Evolutionary conservation across 2,888 invertebrate species (phyloP).

Genomic region (Campoplex capitator): DNA sequence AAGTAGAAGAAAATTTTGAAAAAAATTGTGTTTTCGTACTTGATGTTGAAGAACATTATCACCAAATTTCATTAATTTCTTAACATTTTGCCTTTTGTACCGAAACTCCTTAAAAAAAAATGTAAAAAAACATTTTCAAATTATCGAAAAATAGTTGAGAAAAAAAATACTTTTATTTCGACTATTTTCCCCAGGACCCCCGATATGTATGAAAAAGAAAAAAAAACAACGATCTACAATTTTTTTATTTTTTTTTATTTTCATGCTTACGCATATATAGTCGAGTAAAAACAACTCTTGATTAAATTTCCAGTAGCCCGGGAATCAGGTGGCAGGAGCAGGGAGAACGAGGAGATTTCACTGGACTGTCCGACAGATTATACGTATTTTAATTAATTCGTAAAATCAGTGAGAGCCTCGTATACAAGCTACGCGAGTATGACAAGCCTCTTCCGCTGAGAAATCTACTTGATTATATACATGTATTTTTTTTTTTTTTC

Average conservation of each 20-base stretch:
- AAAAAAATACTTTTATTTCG: background rate
- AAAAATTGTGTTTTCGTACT: too few relatives aligned
- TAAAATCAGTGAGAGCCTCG: slow-evolving; percentile 42
- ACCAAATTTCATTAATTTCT: too few relatives aligned
- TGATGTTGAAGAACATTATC: too few relatives aligned
- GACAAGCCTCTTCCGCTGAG: slow-evolving; percentile 27
- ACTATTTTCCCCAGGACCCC: background rate
- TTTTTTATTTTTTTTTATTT: background rate
- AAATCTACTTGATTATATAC: slow-evolving; percentile 43
- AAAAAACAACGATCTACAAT: background rate
- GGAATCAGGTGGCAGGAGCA: slow-evolving; percentile 12
- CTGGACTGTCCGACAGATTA: slow-evolving; percentile 52
- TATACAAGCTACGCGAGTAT: slow-evolving; percentile 48
- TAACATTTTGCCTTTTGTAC: too few relatives aligned
- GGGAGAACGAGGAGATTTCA: background rate
- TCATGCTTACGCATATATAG: background rate
- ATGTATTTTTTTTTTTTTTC: background rate
- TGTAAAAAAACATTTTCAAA: background rate
- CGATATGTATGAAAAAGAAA: background rate
- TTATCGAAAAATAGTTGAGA: background rate
- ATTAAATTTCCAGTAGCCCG: slow-evolving; percentile 63
- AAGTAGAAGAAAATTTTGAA: too few relatives aligned
- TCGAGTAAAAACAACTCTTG: slow-evolving; percentile 62
- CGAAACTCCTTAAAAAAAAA: too few relatives aligned
- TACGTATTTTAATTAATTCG: slow-evolving; percentile 64